Conservation (phyloP, 64 coral and sea anemone genomes). For the Dendronephthya gigantea region DNA sequence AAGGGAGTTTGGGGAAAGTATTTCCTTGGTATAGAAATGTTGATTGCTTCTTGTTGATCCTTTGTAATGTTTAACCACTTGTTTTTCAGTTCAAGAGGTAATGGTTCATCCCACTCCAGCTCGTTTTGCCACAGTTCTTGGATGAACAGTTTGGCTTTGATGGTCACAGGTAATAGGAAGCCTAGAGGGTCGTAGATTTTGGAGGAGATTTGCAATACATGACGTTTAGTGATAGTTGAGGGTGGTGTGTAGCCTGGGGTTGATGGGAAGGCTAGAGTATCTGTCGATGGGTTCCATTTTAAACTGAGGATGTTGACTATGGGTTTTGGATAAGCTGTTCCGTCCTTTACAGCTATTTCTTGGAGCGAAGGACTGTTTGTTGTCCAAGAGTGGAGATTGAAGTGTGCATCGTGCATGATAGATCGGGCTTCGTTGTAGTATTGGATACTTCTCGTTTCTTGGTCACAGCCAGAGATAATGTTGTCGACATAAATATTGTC, state of each 20-base stretch:
- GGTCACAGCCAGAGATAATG: constrained; percentile 2
- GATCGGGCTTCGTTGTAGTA: not conserved
- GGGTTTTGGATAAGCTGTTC: not conserved
- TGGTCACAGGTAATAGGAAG: constrained; percentile 26
- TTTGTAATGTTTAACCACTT: no score
- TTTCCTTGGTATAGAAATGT: no score
- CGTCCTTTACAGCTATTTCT: not conserved
- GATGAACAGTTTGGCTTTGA: constrained; percentile 37
- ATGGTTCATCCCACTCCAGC: constrained; percentile 38
- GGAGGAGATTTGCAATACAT: constrained; percentile 21
- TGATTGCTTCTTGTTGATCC: no score
- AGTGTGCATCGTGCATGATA: not conserved
- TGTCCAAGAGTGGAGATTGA: not conserved
- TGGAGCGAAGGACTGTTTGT: not conserved
- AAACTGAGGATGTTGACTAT: not conserved
- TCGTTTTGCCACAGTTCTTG: constrained; percentile 41
- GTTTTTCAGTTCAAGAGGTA: constrained; percentile 7
- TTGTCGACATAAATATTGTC: not conserved
- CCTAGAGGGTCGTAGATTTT: constrained; percentile 37
- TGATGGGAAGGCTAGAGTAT: not conserved
- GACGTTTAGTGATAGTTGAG: not conserved
- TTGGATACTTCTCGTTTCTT: not conserved
- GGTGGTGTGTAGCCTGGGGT: not conserved
- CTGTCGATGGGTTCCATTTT: not conserved
- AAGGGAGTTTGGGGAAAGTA: no score